Conservation (phyloP, 2,113 vertebrate species). For the Dromaius novaehollandiae region DNA sequence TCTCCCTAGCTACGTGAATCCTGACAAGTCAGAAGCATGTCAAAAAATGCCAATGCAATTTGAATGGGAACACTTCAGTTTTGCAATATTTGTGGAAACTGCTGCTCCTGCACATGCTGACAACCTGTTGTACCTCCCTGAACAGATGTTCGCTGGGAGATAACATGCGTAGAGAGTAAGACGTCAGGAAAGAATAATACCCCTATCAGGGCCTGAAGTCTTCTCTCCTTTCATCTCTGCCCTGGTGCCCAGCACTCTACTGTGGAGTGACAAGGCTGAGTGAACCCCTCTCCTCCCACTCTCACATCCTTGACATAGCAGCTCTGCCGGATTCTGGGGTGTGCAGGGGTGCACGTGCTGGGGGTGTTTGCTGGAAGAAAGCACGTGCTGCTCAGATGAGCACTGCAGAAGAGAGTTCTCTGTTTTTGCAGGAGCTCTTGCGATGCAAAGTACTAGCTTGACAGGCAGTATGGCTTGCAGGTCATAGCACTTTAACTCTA, state of each 20-base stretch:
- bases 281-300: background rate
- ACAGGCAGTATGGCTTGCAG: background rate
- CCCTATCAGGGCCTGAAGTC: background rate
- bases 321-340: background rate
- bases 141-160: background rate
- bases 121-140: background rate
- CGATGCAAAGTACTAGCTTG: background rate
- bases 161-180: background rate
- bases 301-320: background rate
- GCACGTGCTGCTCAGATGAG: background rate
- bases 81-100: background rate
- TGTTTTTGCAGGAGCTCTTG: background rate
- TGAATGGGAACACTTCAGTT: background rate
- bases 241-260: background rate
- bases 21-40: background rate
- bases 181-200: background rate
- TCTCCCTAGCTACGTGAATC: background rate
- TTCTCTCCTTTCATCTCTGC: background rate
- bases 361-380: background rate
- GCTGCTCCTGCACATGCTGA: background rate
- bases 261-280: background rate
- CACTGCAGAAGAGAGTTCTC: background rate
- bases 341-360: background rate
- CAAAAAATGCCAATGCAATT: background rate
- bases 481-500: background rate